These are phyloP conservation scores for Panzeria rudis DNA, from an alignment of 2,888 invertebrate genomes.

Conservation along the genomic window DNA sequence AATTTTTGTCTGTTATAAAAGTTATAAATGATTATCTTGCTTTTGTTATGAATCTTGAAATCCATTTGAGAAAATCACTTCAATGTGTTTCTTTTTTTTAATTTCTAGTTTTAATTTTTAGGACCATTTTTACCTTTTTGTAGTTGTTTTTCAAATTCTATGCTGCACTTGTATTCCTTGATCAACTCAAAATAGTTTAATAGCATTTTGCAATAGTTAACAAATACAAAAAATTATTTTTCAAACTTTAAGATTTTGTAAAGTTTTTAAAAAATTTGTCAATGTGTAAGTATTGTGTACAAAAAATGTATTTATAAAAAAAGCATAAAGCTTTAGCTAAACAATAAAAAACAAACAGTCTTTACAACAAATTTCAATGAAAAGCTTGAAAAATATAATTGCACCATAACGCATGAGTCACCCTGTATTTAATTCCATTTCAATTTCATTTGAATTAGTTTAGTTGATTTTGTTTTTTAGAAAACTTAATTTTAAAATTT, in stretches of 20 bases:
- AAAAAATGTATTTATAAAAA: not conserved
- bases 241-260: conserved; percentile 59
- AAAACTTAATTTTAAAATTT: conserved; percentile 36
- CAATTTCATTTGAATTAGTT: conserved; percentile 33
- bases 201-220: conserved; percentile 44
- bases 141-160: conserved; percentile 58
- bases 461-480: conserved; percentile 21
- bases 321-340: conserved; percentile 13
- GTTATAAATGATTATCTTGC: conserved; percentile 22
- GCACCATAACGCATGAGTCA: conserved; percentile 84
- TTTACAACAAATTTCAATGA: conserved; percentile 69
- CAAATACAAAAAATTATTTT: conserved; percentile 30
- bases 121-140: conserved; percentile 41
- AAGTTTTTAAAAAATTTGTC: conserved; percentile 32
- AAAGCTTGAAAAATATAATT: conserved; percentile 84
- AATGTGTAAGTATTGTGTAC: conserved; percentile 57
- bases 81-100: conserved; percentile 39
- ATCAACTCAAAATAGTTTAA: conserved; percentile 42
- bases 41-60: conserved; percentile 44
- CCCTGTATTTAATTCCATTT: conserved; percentile 74
- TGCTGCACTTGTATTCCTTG: conserved; percentile 66
- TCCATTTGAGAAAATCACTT: conserved; percentile 40
- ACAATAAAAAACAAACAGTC: conserved; percentile 24
- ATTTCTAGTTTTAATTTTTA: conserved; percentile 6
- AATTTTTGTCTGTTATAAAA: conserved; percentile 10